A percentile compares a stretch with the other conserved stretches of the same genome.
Evolutionary conservation across 1,140 invertebrate species (phyloP).

Genomic region (Drosophila mojavensis): DNA sequence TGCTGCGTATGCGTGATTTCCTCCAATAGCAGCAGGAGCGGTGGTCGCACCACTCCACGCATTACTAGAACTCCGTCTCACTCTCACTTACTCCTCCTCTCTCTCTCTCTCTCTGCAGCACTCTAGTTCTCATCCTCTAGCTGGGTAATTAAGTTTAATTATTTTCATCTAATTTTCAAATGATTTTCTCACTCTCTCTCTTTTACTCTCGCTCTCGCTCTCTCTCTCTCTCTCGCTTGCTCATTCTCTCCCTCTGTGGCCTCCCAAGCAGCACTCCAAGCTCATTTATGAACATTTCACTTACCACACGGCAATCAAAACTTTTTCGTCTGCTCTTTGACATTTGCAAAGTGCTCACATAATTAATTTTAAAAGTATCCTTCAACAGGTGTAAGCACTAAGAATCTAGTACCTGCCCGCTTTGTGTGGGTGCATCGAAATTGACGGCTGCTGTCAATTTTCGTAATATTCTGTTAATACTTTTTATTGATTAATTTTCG

Average conservation of each 20-base stretch:
- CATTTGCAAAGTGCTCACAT: conserved; percentile 35
- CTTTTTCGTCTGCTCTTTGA: conserved; percentile 41
- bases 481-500: too few species aligned
- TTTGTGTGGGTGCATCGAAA: neutral
- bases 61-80: neutral
- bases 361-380: conserved; percentile 9
- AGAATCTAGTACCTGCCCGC: neutral
- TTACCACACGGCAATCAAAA: conserved; percentile 50
- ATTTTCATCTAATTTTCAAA: conserved; percentile 63
- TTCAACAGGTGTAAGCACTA: conserved; percentile 5
- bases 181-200: neutral
- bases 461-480: too few species aligned
- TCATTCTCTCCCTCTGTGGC: neutral
- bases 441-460: too few species aligned
- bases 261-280: neutral
- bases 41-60: neutral
- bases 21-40: conserved; percentile 12
- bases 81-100: neutral
- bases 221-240: neutral
- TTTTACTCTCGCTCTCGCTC: neutral
- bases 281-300: conserved; percentile 49
- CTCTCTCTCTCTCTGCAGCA: neutral
- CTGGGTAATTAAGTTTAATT: conserved; percentile 73
- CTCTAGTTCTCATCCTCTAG: conserved; percentile 18
- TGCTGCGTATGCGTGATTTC: conserved; percentile 71